Base-by-base conservation (phyloP, 2,797 vertebrate genomes). In the Furcifer pardalis region DNA sequence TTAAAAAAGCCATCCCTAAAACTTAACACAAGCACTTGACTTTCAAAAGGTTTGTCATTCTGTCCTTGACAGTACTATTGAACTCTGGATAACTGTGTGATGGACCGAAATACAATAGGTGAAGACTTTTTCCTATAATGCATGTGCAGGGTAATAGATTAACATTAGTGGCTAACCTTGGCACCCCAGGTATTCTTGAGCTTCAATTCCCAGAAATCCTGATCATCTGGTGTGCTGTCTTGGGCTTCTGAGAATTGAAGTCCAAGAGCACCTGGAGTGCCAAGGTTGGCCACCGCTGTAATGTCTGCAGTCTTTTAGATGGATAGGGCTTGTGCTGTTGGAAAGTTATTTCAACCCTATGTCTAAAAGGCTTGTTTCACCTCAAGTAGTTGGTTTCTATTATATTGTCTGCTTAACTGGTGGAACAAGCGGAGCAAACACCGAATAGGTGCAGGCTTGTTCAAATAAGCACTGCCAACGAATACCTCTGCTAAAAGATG, bases 341-440 rank as follows among this genome's bases (percentile, higher is more conserved):
- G 21, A 32, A 40, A 23, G 49, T 15, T 9, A 23, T 60, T 68
- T 76, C 63, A 69, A 10, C 13, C 13, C 87, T 62, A n/a, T n/a
- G 81, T 86, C 17, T 81, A 63, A 68, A 66, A 85, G 68, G n/a
- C 77, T 66, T 3, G 63, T 80, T 88, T 82, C 60, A 77, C 12
- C 44, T 40, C 9, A 37, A 27, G 25, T 25, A 69, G 25, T 81
- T 90, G 65, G 73, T 89, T 88, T 84, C 85, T 52, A 59, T 88
- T 78, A n/a, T 0, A 7, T 65, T 52, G 1, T 84, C 87, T 17
- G 27, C 62, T 40, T 84, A 77, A 87, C 79, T 79, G 44, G 42
- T 21, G 35, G 84, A 84, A 81, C 73, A 77, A 88, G 46, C 65
- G 56, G 44, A 84, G 37, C 56, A 40, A 21, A 0, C 1, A 2